A percentile compares a stretch with the other conserved stretches of the same genome.
Conservation (phyloP, 2,113 vertebrate genomes). For the Seriola aureovittata region DNA sequence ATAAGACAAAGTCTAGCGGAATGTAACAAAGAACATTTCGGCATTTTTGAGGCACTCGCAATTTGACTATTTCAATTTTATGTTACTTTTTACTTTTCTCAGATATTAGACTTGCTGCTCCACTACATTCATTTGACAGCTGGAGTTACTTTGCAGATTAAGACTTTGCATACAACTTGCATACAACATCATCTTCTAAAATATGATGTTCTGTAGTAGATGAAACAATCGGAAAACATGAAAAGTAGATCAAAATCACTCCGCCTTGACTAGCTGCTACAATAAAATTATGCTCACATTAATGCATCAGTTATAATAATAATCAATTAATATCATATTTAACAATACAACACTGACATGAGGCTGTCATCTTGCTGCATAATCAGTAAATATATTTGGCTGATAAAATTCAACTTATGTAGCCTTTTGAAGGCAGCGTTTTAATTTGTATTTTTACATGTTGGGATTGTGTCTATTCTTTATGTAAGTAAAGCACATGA, state of each 20-base stretch:
- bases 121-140: background rate
- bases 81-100: background rate
- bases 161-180: background rate
- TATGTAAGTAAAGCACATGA: background rate
- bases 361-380: background rate
- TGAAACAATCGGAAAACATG: background rate
- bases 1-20: background rate
- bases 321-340: no score
- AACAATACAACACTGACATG: background rate
- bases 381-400: background rate
- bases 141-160: background rate
- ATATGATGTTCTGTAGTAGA: background rate
- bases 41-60: background rate
- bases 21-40: background rate
- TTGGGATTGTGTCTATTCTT: background rate
- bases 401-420: no score
- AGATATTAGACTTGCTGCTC: background rate
- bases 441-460: background rate
- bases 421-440: background rate
- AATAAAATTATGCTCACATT: no score
- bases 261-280: no score
- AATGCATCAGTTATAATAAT: no score
- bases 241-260: no score
- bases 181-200: background rate
- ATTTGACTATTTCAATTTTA: background rate